phyloP scores from a whole-genome alignment of 2,797 vertebrate species.

The Varecia variegata region DNA sequence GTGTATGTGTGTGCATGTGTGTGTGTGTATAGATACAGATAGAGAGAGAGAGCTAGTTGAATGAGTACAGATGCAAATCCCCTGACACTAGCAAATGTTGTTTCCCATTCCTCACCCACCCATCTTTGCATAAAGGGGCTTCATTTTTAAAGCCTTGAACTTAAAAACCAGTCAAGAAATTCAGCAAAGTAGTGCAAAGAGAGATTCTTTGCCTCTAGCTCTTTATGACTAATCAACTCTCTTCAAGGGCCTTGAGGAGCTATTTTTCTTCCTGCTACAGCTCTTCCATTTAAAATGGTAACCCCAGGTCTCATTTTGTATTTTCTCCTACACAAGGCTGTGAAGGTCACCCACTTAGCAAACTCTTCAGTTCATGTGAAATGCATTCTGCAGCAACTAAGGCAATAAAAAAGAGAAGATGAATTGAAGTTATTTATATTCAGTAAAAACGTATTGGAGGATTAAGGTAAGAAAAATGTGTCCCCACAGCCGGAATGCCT shows the following conservation, averaged over 20 bases:
- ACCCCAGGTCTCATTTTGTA: slow-evolving; percentile 56
- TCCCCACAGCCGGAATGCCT: slow-evolving; percentile 22
- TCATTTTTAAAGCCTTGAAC: slow-evolving; percentile 11
- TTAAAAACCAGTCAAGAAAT: slow-evolving; percentile 34
- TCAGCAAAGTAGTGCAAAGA: not conserved
- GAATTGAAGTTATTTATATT: slow-evolving; percentile 74
- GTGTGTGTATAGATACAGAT: not conserved
- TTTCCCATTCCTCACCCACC: not conserved
- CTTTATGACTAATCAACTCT: slow-evolving; percentile 53
- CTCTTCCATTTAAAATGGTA: slow-evolving; percentile 54
- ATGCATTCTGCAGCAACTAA: slow-evolving; percentile 60
- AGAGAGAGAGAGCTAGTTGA: not conserved
- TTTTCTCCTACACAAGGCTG: not conserved
- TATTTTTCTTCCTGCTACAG: slow-evolving; percentile 42
- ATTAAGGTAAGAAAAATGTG: slow-evolving; percentile 64
- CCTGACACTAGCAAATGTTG: not conserved
- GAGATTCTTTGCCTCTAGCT: not conserved
- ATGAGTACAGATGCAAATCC: not conserved
- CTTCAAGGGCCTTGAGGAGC: not conserved
- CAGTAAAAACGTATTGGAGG: slow-evolving; percentile 51
- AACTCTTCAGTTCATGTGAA: slow-evolving; percentile 47
- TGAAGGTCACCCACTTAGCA: slow-evolving; percentile 70
- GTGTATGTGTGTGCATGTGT: not conserved
- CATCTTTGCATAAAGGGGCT: not conserved
- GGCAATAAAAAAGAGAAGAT: slow-evolving; percentile 66